Base-by-base conservation (phyloP, 2,113 vertebrate genomes). In the Tragelaphus strepsiceros region DNA sequence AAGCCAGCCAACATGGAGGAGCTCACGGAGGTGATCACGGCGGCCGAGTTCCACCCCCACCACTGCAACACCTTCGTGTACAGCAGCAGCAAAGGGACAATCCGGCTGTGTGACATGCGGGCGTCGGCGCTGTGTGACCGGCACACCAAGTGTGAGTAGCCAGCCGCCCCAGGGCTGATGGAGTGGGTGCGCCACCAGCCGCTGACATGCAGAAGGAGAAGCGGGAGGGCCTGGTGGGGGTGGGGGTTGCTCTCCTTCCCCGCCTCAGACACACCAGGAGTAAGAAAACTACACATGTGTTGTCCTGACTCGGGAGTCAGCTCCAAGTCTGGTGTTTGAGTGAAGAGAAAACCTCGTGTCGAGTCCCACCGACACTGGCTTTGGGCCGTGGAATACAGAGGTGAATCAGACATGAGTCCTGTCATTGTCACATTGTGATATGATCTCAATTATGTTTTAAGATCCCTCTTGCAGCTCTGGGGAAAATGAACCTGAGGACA, bases 1-100 rank as follows among this genome's bases (percentile, higher is more conserved):
- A 99, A 99, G 91, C 99, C 99, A 0, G 99, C 99, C 98, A 99
- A 99, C 99, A 99, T 99, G 99, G 99, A 99, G 99, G 99, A 99
- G 98, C 99, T 99, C 98, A 99, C 99, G 0, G 99, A 99, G 97
- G 99, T 99, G 98, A 99, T 99, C 98, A 99, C 99, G 0, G 99
- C 99, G 0, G 99, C 99, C 0, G 99, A 99, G 98, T 99, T 99
- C 96, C 99, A 99, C 97, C 99, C 99, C 0, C 99, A 99, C 97
- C 99, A 99, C 97, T 99, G 99, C 99, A 99, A 99, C 99, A 99
- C 99, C 95, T 99, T 99, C 1, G 99, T 99, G 97, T 99, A 99
- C 99, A 99, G 99, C 99, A 99, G 99, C 99, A 99, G 99, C 99
- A 99, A 99, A 97, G 99, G 99, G 96, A 99, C 99, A 46, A 99